These are phyloP conservation scores for Pteropus alecto DNA, from an alignment of 2,113 vertebrate genomes.

Conservation along the genomic window DNA sequence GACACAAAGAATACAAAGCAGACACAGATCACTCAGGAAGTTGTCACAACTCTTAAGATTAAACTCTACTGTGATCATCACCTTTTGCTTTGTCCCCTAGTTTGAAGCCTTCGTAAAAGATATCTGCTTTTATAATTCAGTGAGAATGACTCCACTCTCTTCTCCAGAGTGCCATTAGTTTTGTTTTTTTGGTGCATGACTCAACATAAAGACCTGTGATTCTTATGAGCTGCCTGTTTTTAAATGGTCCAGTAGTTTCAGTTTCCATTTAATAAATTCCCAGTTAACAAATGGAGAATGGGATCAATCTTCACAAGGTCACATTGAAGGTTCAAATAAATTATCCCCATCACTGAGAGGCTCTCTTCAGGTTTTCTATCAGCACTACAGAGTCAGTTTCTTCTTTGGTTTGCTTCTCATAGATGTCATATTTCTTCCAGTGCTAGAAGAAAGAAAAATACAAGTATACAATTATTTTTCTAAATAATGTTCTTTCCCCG, in stretches of 20 bases:
- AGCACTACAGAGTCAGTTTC: conserved; percentile 76
- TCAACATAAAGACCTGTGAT: conserved; percentile 8
- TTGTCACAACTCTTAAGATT: not conserved
- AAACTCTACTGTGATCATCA: not conserved
- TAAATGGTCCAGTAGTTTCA: conserved; percentile 59
- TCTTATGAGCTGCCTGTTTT: conserved; percentile 61
- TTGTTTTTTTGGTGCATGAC: not conserved
- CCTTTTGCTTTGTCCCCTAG: conserved; percentile 25
- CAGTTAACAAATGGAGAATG: conserved; percentile 49
- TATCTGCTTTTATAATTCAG: conserved; percentile 30
- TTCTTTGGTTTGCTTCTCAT: conserved; percentile 75
- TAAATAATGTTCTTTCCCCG: conserved; percentile 17
- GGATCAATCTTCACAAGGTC: conserved; percentile 51
- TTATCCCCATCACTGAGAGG: conserved; percentile 48
- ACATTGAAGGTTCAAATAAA: conserved; percentile 53
- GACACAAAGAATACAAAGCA: conserved; percentile 42
- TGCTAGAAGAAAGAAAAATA: conserved; percentile 57
- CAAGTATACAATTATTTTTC: not conserved
- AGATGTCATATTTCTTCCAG: conserved; percentile 76
- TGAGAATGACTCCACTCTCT: not conserved
- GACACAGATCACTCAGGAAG: not conserved
- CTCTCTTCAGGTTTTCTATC: conserved; percentile 75
- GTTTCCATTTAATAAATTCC: conserved; percentile 42
- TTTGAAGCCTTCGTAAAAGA: not conserved
- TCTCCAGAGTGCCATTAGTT: conserved; percentile 43